Base-by-base conservation (phyloP, 2,113 vertebrate species). In the Pterocles orientalis region DNA sequence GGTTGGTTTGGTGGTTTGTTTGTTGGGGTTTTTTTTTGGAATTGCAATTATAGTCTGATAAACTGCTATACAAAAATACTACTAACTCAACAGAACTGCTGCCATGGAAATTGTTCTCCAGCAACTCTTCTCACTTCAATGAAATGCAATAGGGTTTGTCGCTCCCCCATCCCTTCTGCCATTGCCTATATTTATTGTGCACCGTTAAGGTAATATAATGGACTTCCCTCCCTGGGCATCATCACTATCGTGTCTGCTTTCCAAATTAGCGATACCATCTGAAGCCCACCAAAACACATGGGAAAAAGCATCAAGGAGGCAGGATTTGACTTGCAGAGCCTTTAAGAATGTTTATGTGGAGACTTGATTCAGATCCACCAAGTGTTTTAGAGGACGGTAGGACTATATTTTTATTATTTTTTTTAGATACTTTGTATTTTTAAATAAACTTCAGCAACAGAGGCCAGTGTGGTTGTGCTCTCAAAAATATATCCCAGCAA, bases 31-130 rank as follows among this genome's bases (percentile, higher is more conserved):
- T 82, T 12, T 68, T 80, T 45, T 56, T 26, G 4, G 43, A 90
- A 80, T 58, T 83, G 39, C 41, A 68, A 33, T 45, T 76, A 45
- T 82, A 65, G 6, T 86, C 45, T 92, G 50, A n/a, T 34, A 80
- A 96, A 73, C 8, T 48, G 24, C 34, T 68, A 54, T 19, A 16
- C 18, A 91, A 92, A 94, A 47, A 28, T 43, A 39, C 34, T 84
- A 75, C 57, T 84, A 68, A 88, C 53, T 76, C 48, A 75, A 64
- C 60, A 79, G 50, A 78, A 61, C 25, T 79, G 69, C 80, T 97
- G 53, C 69, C 83, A 89, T 60, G 65, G 81, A 95, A 91, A 87
- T 89, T 17, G 26, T 76, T 89, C 90, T 87, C 41, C 89, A 86
- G 82, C 58, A 90, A 56, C 39, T 84, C 56, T 65, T 86, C 54